Evolutionary conservation across 2,888 invertebrate genomes (phyloP).

Genomic region (Scrobipalpa atriplicella): DNA sequence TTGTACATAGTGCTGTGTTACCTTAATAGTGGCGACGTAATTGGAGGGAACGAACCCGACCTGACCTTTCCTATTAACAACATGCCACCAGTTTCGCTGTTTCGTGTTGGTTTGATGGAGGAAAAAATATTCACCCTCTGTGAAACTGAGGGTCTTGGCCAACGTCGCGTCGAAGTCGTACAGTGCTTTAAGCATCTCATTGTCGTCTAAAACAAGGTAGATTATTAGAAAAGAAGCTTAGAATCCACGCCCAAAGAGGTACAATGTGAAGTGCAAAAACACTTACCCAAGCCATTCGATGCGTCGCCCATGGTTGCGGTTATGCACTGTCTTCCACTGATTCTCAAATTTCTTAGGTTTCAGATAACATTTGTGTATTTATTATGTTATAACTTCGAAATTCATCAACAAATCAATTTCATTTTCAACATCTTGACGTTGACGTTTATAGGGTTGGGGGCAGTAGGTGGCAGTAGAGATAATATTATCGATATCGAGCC

Average conservation of each 20-base stretch:
- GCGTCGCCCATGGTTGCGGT: slow-evolving; percentile 57
- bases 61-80: slow-evolving; percentile 91
- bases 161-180: slow-evolving; percentile 93
- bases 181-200: slow-evolving; percentile 92
- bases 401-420: slow-evolving; percentile 41
- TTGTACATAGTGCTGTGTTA: slow-evolving; percentile 54
- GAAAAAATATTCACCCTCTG: slow-evolving; percentile 90
- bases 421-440: slow-evolving; percentile 30
- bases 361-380: slow-evolving; percentile 28
- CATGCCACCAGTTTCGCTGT: slow-evolving; percentile 95
- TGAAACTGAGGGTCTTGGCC: slow-evolving; percentile 91
- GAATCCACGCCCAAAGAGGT: slow-evolving; percentile 39
- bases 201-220: slow-evolving; percentile 80
- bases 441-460: slow-evolving; percentile 13
- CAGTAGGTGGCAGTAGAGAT: not conserved
- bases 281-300: slow-evolving; percentile 47
- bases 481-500: not conserved
- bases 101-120: slow-evolving; percentile 90
- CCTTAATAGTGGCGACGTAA: slow-evolving; percentile 91
- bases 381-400: slow-evolving; percentile 29
- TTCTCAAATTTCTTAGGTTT: slow-evolving; percentile 22
- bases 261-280: slow-evolving; percentile 25
- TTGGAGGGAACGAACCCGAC: slow-evolving; percentile 94
- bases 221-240: slow-evolving; percentile 26
- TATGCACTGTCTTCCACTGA: slow-evolving; percentile 18